These are phyloP conservation scores for Bedellia somnulentella DNA, from an alignment of 2,888 invertebrate genomes.

Conservation along the genomic window DNA sequence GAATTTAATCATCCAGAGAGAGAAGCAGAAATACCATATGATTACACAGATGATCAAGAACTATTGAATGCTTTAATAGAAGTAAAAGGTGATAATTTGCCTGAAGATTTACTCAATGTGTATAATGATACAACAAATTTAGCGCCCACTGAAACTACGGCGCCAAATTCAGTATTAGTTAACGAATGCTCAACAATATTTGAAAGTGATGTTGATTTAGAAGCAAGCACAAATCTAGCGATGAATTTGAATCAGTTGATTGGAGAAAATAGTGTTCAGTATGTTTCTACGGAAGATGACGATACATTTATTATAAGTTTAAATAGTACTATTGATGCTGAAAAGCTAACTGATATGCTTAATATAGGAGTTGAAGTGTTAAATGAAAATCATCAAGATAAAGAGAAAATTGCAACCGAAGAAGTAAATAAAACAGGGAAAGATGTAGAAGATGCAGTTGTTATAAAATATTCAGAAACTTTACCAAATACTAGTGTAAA, in stretches of 20 bases:
- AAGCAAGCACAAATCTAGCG: slow-evolving; percentile 43
- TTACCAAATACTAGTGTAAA: neutral
- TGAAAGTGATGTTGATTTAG: slow-evolving; percentile 49
- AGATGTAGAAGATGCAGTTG: no score
- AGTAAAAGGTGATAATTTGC: slow-evolving; percentile 26
- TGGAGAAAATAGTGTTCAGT: slow-evolving; percentile 46
- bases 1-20: slow-evolving; percentile 21
- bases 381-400: slow-evolving; percentile 12
- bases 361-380: slow-evolving; percentile 32
- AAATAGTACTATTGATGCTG: slow-evolving; percentile 47
- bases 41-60: slow-evolving; percentile 38
- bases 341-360: slow-evolving; percentile 42
- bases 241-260: slow-evolving; percentile 50
- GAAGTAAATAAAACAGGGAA: neutral
- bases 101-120: slow-evolving; percentile 33
- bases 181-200: slow-evolving; percentile 50
- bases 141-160: neutral
- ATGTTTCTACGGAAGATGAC: slow-evolving; percentile 48
- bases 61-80: slow-evolving; percentile 37
- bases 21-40: slow-evolving; percentile 31
- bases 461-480: no score
- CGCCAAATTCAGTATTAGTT: slow-evolving; percentile 23
- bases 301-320: slow-evolving; percentile 52
- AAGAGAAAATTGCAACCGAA: neutral
- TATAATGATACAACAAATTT: slow-evolving; percentile 13